These are phyloP conservation scores for Corythornis madagascariensis DNA, from an alignment of 2,113 vertebrate species.

Conservation along the genomic window DNA sequence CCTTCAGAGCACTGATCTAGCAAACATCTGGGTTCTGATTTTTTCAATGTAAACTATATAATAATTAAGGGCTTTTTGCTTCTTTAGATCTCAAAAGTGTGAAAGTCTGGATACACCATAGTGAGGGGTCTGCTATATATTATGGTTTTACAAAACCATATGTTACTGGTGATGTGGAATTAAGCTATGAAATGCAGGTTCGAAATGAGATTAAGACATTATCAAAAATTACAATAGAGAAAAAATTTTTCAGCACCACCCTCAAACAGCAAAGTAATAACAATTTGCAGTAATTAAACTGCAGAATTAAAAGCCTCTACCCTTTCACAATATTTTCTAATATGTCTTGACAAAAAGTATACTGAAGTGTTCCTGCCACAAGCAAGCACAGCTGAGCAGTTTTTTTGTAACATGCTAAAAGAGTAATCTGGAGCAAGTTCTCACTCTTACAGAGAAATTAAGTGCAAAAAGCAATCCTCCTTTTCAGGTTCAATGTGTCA, in stretches of 20 bases:
- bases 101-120: accelerated
- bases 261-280: neutral
- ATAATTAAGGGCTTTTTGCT: neutral
- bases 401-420: neutral
- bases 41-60: neutral
- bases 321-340: neutral
- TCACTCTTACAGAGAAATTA: neutral
- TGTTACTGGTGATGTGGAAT: neutral
- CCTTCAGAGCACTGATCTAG: neutral
- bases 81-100: neutral
- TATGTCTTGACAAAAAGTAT: neutral
- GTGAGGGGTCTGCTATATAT: neutral
- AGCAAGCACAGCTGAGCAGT: neutral
- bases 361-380: neutral
- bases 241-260: neutral
- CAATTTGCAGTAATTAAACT: neutral
- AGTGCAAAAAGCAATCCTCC: neutral
- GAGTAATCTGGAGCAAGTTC: neutral
- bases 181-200: neutral
- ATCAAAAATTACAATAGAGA: neutral
- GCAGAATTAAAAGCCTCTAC: neutral
- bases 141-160: neutral
- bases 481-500: neutral
- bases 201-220: neutral
- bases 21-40: neutral